phyloP scores from a whole-genome alignment of 2,113 vertebrate genomes.

The Saguinus imperator region DNA sequence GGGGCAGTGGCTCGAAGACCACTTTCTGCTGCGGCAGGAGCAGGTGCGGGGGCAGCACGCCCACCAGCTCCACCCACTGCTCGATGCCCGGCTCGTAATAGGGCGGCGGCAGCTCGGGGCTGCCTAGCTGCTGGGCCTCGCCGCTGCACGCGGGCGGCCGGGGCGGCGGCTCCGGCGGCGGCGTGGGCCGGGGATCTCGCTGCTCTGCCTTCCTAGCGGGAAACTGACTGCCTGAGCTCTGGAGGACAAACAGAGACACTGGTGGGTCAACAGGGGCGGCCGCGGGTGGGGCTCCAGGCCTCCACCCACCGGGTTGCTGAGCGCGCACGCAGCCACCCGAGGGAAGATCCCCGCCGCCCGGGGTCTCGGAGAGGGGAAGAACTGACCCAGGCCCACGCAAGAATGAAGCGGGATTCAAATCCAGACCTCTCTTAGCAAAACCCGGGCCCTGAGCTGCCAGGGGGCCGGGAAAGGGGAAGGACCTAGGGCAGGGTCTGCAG shows the following conservation, averaged over 20 bases:
- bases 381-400: neutral
- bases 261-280: conserved; percentile 59
- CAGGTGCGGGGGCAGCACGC: conserved; percentile 78
- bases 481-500: neutral
- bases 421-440: conserved; percentile 17
- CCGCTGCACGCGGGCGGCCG: conserved; percentile 67
- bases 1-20: conserved; percentile 79
- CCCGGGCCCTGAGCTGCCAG: neutral
- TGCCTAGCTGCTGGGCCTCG: conserved; percentile 71
- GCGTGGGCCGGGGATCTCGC: conserved; percentile 67
- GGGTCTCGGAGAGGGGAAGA: neutral
- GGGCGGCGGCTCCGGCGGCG: conserved; percentile 65
- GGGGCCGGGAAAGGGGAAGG: neutral
- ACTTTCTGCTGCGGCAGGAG: conserved; percentile 79
- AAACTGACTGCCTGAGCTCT: conserved; percentile 83
- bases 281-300: neutral
- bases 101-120: conserved; percentile 70
- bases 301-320: conserved; percentile 20
- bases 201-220: conserved; percentile 80
- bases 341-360: neutral
- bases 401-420: neutral
- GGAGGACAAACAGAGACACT: conserved; percentile 83
- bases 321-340: neutral
- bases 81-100: conserved; percentile 68
- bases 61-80: conserved; percentile 82